Evolutionary conservation across 2,888 invertebrate species (phyloP).

Genomic region (Diarsia rubi): DNA sequence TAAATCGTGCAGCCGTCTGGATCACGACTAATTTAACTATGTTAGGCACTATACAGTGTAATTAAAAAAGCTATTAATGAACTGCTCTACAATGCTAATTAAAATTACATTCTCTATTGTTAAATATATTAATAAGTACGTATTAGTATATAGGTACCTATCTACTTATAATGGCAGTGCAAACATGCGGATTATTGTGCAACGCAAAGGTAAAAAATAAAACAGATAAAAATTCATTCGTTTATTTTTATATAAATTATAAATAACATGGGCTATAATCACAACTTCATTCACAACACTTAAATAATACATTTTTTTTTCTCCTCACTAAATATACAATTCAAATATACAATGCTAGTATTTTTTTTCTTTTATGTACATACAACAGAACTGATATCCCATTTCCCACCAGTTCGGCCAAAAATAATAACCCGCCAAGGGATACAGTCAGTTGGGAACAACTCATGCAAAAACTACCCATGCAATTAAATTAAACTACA

Average conservation of each 20-base stretch:
- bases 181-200: constrained; percentile 72
- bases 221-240: constrained; percentile 81
- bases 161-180: constrained; percentile 64
- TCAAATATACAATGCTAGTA: constrained; percentile 42
- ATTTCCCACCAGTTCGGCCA: constrained; percentile 38
- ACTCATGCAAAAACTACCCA: constrained; percentile 82
- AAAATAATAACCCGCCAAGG: constrained; percentile 53
- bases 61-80: constrained; percentile 59
- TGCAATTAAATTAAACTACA: constrained; percentile 79
- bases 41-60: constrained; percentile 18
- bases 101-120: constrained; percentile 39
- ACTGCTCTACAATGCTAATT: constrained; percentile 46
- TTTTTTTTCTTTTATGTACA: constrained; percentile 39
- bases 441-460: constrained; percentile 66
- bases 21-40: constrained; percentile 33
- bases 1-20: constrained; percentile 6
- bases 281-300: constrained; percentile 80
- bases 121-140: constrained; percentile 35
- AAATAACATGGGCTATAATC: constrained; percentile 84
- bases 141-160: constrained; percentile 56
- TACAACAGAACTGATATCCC: constrained; percentile 48
- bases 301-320: constrained; percentile 66
- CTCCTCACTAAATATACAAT: constrained; percentile 45
- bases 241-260: constrained; percentile 86
- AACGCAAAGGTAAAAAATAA: constrained; percentile 79